phyloP scores from a whole-genome alignment of 2,113 vertebrate species.

The Pandion haliaetus region DNA sequence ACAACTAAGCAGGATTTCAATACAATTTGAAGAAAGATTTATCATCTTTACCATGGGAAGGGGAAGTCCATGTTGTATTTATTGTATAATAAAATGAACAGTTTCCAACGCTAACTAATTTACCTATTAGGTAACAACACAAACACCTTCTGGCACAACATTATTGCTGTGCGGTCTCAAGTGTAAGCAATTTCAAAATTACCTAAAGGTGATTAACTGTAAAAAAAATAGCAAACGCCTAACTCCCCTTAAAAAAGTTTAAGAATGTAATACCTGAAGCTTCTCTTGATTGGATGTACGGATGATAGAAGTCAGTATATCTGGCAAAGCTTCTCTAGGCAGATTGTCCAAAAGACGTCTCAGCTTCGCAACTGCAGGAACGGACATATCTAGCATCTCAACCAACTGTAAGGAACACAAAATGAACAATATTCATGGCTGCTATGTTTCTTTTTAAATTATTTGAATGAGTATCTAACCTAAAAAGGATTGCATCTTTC shows the following conservation, averaged over 20 bases:
- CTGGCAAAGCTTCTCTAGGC: conserved; percentile 90
- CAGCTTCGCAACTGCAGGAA: conserved; percentile 94
- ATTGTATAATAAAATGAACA: neutral
- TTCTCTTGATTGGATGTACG: conserved; percentile 94
- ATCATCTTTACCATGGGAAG: neutral
- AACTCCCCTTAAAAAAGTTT: neutral
- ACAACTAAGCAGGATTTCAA: neutral
- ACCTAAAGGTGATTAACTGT: neutral
- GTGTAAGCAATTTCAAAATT: neutral
- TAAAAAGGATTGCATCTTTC: neutral
- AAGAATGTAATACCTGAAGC: conserved; percentile 82
- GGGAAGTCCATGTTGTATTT: neutral
- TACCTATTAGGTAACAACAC: neutral
- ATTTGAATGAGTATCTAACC: neutral
- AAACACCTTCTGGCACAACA: neutral
- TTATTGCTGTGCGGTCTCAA: neutral
- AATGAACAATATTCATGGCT: neutral
- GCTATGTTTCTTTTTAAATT: neutral
- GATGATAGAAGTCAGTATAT: conserved; percentile 93
- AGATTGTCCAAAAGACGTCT: conserved; percentile 89
- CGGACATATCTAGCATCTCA: conserved; percentile 95
- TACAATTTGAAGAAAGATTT: neutral
- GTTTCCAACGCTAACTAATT: neutral
- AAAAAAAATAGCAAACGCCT: neutral
- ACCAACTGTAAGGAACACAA: conserved; percentile 75